Evolutionary conservation across 1,140 invertebrate species (phyloP).

Genomic region (Manduca sexta): DNA sequence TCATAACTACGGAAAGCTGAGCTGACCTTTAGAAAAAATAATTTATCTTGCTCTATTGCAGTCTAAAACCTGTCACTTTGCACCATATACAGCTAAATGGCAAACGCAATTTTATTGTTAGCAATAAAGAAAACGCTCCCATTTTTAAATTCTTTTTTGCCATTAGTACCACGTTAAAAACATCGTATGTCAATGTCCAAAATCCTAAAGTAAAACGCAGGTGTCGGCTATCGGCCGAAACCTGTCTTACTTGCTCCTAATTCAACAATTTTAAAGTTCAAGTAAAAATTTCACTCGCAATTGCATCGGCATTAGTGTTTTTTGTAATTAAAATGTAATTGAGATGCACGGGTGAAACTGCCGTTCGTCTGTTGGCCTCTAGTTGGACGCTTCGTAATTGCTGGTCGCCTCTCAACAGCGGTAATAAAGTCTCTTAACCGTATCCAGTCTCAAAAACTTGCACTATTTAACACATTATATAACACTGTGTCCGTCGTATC

Average conservation of each 20-base stretch:
- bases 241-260: too few relatives aligned
- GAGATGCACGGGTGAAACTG: conserved; percentile 13
- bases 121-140: background rate
- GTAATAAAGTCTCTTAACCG: conserved; percentile 47
- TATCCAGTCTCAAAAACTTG: conserved; percentile 38
- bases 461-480: background rate
- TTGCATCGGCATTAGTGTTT: background rate
- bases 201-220: too few relatives aligned
- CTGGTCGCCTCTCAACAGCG: conserved; percentile 31
- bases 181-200: too few relatives aligned
- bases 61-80: too few relatives aligned
- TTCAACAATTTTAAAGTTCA: background rate
- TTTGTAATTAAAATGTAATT: conserved; percentile 2
- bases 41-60: too few relatives aligned
- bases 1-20: too few relatives aligned
- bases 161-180: too few relatives aligned
- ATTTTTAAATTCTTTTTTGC: too few relatives aligned
- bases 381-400: conserved; percentile 49
- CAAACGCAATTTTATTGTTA: conserved; percentile 2
- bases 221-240: too few relatives aligned
- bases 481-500: conserved; percentile 4
- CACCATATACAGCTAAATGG: background rate
- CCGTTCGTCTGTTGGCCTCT: conserved; percentile 24
- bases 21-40: too few relatives aligned
- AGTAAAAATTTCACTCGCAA: background rate